Percentiles rank a stretch among this genome's conserved stretches.
phyloP scores from a whole-genome alignment of 2,113 vertebrate genomes.

The Aptenodytes patagonicus region DNA sequence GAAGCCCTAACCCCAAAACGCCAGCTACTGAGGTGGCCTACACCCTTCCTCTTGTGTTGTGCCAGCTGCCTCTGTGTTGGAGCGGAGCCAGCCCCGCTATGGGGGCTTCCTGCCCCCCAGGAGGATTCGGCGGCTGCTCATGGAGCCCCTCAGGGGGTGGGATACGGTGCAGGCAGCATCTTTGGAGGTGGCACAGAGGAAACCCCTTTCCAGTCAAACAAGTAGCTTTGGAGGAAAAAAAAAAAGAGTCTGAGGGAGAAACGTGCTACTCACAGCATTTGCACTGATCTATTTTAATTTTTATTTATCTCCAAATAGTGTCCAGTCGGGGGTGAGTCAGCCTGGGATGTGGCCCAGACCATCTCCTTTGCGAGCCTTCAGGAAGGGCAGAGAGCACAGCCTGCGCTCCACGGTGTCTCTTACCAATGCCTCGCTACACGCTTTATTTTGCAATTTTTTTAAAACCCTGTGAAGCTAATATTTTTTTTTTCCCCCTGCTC shows the following conservation, averaged over 20 bases:
- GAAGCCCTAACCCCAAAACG: neutral
- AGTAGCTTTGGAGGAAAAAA: neutral
- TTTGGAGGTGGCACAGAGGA: neutral
- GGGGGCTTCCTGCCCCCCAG: neutral
- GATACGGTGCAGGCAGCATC: neutral
- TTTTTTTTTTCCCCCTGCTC: neutral
- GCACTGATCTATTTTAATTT: neutral
- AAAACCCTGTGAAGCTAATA: neutral
- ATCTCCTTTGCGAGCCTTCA: neutral
- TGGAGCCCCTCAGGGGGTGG: neutral
- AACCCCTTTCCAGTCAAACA: neutral
- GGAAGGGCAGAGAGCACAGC: neutral
- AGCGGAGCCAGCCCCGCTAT: neutral
- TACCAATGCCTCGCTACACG: neutral
- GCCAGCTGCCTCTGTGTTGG: rapidly evolving
- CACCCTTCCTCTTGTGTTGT: neutral
- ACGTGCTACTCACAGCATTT: neutral
- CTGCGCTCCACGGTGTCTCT: neutral
- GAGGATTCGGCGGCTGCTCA: rapidly evolving
- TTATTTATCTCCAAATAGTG: neutral
- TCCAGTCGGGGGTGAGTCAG: neutral
- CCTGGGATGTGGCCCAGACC: neutral
- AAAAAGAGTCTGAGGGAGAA: neutral
- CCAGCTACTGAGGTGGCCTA: neutral
- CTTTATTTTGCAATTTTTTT: neutral